Conservation (phyloP, 2,113 vertebrate species). For the Paramormyrops kingsleyae region DNA sequence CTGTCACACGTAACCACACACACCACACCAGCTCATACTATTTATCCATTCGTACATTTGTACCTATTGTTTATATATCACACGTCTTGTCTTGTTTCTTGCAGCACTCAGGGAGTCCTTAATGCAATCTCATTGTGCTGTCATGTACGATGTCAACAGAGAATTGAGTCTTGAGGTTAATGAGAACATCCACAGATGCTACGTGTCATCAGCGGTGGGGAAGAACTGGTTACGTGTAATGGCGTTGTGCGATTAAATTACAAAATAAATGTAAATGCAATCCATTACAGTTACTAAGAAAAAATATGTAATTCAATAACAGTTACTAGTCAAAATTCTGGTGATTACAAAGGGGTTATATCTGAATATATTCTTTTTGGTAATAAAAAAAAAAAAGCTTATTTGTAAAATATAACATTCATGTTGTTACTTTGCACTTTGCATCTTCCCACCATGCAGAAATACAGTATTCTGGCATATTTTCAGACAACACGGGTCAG, state of each 20-base stretch:
- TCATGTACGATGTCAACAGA: not conserved
- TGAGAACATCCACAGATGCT: not conserved
- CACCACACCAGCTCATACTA: not conserved
- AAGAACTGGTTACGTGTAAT: not conserved
- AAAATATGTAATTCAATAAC: not conserved
- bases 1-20: not conserved
- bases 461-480: not conserved
- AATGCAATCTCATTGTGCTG: not conserved
- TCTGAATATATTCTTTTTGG: not conserved
- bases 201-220: not conserved
- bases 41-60: not conserved
- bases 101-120: not conserved
- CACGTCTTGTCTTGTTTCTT: not conserved
- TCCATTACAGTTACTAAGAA: not conserved
- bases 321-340: not conserved
- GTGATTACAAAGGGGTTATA: not conserved
- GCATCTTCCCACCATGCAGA: not conserved
- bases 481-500: not conserved
- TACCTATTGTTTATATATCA: not conserved
- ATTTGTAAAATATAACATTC: not conserved
- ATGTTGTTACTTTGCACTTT: not conserved
- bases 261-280: not conserved
- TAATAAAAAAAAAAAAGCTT: not conserved
- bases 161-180: not conserved
- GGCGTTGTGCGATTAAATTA: not conserved